Base-by-base conservation (phyloP, 2,113 vertebrate genomes). In the Triplophysa dalaica region DNA sequence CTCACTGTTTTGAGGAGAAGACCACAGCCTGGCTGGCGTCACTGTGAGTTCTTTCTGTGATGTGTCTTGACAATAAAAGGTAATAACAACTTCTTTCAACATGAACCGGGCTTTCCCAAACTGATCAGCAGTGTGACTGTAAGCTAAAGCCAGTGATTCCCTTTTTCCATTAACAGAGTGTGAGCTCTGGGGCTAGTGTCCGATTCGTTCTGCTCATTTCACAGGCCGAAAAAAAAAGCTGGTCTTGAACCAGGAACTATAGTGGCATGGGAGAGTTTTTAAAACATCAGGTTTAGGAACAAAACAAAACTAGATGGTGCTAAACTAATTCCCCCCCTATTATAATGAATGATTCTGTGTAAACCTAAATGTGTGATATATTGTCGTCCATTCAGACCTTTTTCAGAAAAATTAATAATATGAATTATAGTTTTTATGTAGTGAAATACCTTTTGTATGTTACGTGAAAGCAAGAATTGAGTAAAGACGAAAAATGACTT, bases 1-100 rank as follows among this genome's bases (percentile, higher is more conserved):
- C 60, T 62, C 41, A 72, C 74, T 60, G 60, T 77, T 82, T 86
- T 82, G 79, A 45, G 75, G 83, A 84, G 70, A 60, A 75, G 81
- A 58, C 63, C 16, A 45, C 67, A 84, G 83, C 81, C 81, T 82
- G 38, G 54, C 33, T 79, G 70, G 77, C 60, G 16, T 63, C 70
- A 52, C 67, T 86, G 77, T 70, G 45, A 52, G 84, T 74, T 54
- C 82, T 84, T 74, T 52, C 38, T 19, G 24, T n/a, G 56, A 29
- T 24, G 11, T 68, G 70, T 29, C 48, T 48, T 75, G 48, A 63
- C 38, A 63, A 75, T 48, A 16, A 22, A 62, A 75, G 41, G 38
- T 41, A 60, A 4, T 17, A 13, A 43, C 29, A 43, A 50, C 70
- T 33, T 65, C 21, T 48, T 75, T 63, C 56, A 75, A 26, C 21